Conservation (phyloP, 2,888 invertebrate genomes). For the Drosophila parthenogenetica region DNA sequence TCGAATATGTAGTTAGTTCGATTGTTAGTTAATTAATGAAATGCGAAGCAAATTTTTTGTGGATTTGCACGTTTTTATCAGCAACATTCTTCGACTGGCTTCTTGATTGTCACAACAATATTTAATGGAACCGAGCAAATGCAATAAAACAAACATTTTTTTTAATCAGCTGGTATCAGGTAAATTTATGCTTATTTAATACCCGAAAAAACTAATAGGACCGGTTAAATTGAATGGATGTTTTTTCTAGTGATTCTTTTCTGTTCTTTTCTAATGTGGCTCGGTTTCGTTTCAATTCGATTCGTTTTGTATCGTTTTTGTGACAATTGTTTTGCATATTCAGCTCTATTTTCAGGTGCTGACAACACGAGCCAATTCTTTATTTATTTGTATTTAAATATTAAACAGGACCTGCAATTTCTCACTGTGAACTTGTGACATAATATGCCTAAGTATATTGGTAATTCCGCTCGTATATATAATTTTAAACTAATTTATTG, state of each 20-base stretch:
- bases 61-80: slow-evolving; percentile 15
- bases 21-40: slow-evolving; percentile 23
- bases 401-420: slow-evolving; percentile 5
- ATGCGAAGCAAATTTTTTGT: slow-evolving; percentile 15
- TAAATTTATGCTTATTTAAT: slow-evolving; percentile 68
- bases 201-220: slow-evolving; percentile 68
- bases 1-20: slow-evolving; percentile 8
- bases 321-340: slow-evolving; percentile 7
- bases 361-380: slow-evolving; percentile 5
- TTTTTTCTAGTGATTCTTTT: slow-evolving; percentile 11
- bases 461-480: slow-evolving; percentile 18
- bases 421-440: slow-evolving; percentile 9
- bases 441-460: slow-evolving; percentile 12
- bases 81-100: slow-evolving; percentile 35
- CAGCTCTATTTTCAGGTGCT: slow-evolving; percentile 27
- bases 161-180: slow-evolving; percentile 26
- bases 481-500: slow-evolving; percentile 35
- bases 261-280: slow-evolving; percentile 9
- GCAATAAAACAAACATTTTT: slow-evolving; percentile 29
- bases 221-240: slow-evolving; percentile 58
- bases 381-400: slow-evolving; percentile 11
- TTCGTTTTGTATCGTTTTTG: slow-evolving; percentile 8
- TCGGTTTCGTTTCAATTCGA: slow-evolving; percentile 24
- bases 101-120: slow-evolving; percentile 27
- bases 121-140: slow-evolving; percentile 18